Percentiles rank a stretch among this genome's conserved stretches.
Evolutionary conservation across 92 coral and sea anemone genomes (phyloP).

Genomic region (Porites cylindrica): DNA sequence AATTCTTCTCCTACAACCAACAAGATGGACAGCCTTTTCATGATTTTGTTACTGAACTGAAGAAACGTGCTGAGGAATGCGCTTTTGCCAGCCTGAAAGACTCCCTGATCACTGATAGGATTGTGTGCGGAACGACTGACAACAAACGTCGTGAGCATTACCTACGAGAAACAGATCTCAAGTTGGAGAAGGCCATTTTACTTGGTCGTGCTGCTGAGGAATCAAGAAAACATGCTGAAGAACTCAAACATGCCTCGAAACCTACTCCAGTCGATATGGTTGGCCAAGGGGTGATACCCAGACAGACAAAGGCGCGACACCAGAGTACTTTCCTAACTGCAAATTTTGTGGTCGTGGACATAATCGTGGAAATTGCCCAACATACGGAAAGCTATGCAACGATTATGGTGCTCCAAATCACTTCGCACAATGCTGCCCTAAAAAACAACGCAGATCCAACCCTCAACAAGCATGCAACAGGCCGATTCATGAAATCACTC

Average conservation of each 20-base stretch:
- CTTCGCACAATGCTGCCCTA: constrained; percentile 47
- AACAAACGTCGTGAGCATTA: constrained; percentile 35
- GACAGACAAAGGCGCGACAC: neutral
- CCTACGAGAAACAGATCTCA: constrained; percentile 42
- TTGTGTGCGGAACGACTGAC: constrained; percentile 47
- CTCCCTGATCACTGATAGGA: constrained; percentile 58
- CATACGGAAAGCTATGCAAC: constrained; percentile 48
- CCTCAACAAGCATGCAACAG: neutral
- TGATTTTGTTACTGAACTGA: constrained; percentile 58
- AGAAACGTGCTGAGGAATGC: constrained; percentile 43
- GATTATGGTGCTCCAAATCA: constrained; percentile 45
- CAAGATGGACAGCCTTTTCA: constrained; percentile 49
- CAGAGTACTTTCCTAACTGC: constrained; percentile 29
- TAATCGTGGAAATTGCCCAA: constrained; percentile 42
- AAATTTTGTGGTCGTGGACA: constrained; percentile 56
- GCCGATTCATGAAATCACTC: neutral
- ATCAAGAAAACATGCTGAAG: constrained; percentile 55
- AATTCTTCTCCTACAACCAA: constrained; percentile 55
- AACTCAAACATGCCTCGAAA: constrained; percentile 22
- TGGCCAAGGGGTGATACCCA: neutral
- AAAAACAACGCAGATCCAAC: neutral
- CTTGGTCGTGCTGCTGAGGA: constrained; percentile 62
- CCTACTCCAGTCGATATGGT: constrained; percentile 26
- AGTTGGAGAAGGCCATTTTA: constrained; percentile 44
- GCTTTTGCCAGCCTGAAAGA: constrained; percentile 55